Conservation (phyloP, 1,140 invertebrate species). For the Ostrea denselamellosa region DNA sequence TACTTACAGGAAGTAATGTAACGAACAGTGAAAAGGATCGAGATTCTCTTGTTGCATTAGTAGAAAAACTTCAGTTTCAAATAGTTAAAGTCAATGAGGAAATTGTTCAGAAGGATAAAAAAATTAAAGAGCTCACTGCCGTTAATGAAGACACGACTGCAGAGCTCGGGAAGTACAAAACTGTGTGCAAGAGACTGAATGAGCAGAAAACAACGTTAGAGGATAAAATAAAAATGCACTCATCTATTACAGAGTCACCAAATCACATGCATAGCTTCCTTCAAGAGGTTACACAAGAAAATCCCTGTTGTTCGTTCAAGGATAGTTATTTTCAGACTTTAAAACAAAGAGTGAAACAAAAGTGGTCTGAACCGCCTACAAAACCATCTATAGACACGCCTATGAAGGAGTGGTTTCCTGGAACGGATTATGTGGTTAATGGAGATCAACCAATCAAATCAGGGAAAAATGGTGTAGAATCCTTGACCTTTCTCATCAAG, state of each 20-base stretch:
- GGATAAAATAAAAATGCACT: neutral
- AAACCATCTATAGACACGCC: constrained; percentile 53
- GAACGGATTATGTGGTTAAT: constrained; percentile 57
- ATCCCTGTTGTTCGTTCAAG: neutral
- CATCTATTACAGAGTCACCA: neutral
- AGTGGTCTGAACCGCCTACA: constrained; percentile 15
- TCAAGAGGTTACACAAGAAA: neutral
- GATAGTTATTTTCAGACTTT: constrained; percentile 1
- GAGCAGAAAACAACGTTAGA: constrained; percentile 20
- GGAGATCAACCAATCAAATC: constrained; percentile 58
- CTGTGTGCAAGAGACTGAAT: neutral
- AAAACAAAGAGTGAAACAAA: constrained; percentile 39
- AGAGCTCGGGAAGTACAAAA: neutral
- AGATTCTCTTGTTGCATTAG: neutral
- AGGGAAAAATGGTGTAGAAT: constrained; percentile 47
- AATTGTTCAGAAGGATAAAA: constrained; percentile 6
- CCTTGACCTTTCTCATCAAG: constrained; percentile 62
- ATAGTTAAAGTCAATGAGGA: constrained; percentile 12
- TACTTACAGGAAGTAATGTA: neutral
- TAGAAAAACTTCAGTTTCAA: constrained; percentile 1
- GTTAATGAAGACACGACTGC: neutral
- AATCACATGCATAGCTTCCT: constrained; percentile 12
- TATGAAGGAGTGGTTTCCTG: constrained; percentile 60
- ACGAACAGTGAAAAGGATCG: neutral
- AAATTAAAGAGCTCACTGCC: neutral